Conservation (phyloP, 2,888 invertebrate genomes). For the Ecliptopera silaceata region DNA sequence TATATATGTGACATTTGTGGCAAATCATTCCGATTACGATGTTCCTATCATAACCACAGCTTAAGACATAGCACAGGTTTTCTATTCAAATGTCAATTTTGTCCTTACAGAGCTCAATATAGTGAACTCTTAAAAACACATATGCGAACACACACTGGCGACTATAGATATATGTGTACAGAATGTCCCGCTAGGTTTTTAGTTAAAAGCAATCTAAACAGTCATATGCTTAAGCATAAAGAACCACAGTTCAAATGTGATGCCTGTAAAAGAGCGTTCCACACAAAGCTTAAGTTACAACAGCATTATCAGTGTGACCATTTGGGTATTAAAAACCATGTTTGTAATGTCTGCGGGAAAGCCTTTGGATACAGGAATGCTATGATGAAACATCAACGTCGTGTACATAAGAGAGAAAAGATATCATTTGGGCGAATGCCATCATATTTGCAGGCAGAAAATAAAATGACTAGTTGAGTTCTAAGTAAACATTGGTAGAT, state of each 20-base stretch:
- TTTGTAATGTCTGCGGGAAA: slow-evolving; percentile 62
- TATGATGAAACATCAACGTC: slow-evolving; percentile 64
- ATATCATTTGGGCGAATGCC: slow-evolving; percentile 51
- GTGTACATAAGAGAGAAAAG: slow-evolving; percentile 63
- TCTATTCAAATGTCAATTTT: slow-evolving; percentile 58
- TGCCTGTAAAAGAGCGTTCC: slow-evolving; percentile 57
- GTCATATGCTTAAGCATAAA: slow-evolving; percentile 59
- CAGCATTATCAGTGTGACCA: slow-evolving; percentile 62
- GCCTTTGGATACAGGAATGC: slow-evolving; percentile 66
- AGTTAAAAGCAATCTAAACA: slow-evolving; percentile 64
- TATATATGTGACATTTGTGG: slow-evolving; percentile 66
- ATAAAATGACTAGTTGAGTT: not conserved
- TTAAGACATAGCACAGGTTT: slow-evolving; percentile 58
- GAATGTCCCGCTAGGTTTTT: slow-evolving; percentile 62
- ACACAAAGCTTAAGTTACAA: slow-evolving; percentile 52
- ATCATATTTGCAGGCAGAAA: slow-evolving; percentile 51
- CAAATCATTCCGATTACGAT: slow-evolving; percentile 57
- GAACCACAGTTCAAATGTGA: slow-evolving; percentile 60
- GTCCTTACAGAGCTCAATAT: slow-evolving; percentile 58
- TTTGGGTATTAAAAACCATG: slow-evolving; percentile 62
- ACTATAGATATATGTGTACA: slow-evolving; percentile 62
- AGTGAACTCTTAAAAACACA: slow-evolving; percentile 57
- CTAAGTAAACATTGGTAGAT: not conserved
- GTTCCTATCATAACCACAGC: slow-evolving; percentile 61
- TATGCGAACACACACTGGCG: slow-evolving; percentile 58